These are phyloP conservation scores for Lepidonotus clava DNA, from an alignment of 2,888 invertebrate species.

Conservation along the genomic window DNA sequence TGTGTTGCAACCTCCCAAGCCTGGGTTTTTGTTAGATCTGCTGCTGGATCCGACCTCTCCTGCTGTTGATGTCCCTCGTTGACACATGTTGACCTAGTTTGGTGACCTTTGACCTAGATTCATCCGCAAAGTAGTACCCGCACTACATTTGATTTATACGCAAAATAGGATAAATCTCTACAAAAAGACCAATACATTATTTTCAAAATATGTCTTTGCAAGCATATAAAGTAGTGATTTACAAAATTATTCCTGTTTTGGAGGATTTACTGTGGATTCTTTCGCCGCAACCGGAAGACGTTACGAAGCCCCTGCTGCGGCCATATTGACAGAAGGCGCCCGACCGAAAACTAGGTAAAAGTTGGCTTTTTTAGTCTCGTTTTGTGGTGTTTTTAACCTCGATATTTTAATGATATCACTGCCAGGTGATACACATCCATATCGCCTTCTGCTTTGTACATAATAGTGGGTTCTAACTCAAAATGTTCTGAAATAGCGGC, in stretches of 20 bases:
- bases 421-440: too few relatives aligned
- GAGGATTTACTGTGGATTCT: too few relatives aligned
- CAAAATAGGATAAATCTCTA: background rate
- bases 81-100: conserved; percentile 44
- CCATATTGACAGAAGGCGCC: background rate
- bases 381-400: background rate
- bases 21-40: too few relatives aligned
- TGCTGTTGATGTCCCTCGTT: background rate
- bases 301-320: background rate
- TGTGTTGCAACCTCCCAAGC: too few relatives aligned
- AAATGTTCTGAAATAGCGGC: too few relatives aligned
- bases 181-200: background rate
- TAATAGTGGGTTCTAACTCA: too few relatives aligned
- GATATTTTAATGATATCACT: too few relatives aligned
- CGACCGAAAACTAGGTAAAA: background rate
- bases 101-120: conserved; percentile 15
- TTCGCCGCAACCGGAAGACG: background rate
- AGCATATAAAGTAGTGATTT: too few relatives aligned
- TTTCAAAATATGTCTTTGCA: too few relatives aligned
- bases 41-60: too few relatives aligned
- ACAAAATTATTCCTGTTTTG: too few relatives aligned
- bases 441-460: too few relatives aligned
- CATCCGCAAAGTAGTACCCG: conserved; percentile 11
- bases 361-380: background rate
- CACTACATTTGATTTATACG: background rate